Evolutionary conservation across 2,888 invertebrate genomes (phyloP), one percentile per base, ranked within the genome.

Genomic region (Acronicta psi): DNA sequence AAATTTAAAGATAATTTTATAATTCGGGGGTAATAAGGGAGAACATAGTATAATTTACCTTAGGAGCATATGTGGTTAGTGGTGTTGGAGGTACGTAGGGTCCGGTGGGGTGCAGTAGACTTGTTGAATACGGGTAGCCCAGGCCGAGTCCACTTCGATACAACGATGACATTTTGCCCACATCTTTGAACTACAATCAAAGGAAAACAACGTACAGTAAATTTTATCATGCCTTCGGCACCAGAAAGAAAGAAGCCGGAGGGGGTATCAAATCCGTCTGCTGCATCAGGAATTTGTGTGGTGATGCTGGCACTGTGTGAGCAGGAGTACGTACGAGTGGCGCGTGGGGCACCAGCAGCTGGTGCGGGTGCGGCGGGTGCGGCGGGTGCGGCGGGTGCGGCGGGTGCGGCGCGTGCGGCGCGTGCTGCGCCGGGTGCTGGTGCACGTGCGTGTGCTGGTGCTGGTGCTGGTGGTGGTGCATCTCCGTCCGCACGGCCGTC

Each of bases 381-480:
- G 23, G 23, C 73, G 52, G 79, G 73, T 97, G 98, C 90, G 97
- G 97, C 67, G 97, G 96, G 86, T 97, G 97, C 16, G 97, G 97
- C 83, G n/a, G n/a, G n/a, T 95, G 87, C 57, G 97, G 95, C 74
- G 97, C 96, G 87, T 97, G 97, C 85, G 73, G 82, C 89, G 75
- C 73, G 96, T 94, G 77, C 96, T 96, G 38, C 59, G 97, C 95
- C 73, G 97, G 97, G 88, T 97, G 97, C 85, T 98, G 98, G 94
- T 98, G 98, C 82, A 98, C 97, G 91, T 98, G 97, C 52, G 97
- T 97, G 89, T 98, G 98, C 86, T 98, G 98, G 92, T 98, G 98
- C 47, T 76, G 75, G 44, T 76, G 83, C 90, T 98, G 98, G 94
- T 98, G 98, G 94, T 98, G 98, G 90, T 98, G 98, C 96, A 98